Conservation (phyloP, 2,113 vertebrate species). For the Hymenochirus boettgeri region DNA sequence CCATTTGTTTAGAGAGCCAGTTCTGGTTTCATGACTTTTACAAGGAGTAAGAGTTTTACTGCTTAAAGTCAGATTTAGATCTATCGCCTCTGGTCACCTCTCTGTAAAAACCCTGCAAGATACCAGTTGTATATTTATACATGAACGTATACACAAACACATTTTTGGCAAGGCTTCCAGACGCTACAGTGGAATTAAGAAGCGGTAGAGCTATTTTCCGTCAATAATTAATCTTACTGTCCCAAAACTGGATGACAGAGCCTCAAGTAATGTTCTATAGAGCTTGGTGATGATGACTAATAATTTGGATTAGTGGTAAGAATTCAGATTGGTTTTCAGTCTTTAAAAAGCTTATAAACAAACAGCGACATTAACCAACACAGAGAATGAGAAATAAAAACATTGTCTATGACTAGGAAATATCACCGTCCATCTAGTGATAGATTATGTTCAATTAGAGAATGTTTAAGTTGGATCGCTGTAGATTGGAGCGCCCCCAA, state of each 20-base stretch:
- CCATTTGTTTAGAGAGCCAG: constrained; percentile 14
- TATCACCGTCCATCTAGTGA: neutral
- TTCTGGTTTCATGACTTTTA: constrained; percentile 33
- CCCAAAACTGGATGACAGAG: neutral
- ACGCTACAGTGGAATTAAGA: neutral
- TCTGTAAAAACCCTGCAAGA: constrained; percentile 14
- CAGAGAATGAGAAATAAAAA: neutral
- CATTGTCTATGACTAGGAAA: neutral
- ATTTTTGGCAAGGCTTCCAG: constrained; percentile 11
- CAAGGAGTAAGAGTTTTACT: constrained; percentile 27
- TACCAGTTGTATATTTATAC: constrained; percentile 33
- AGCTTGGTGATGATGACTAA: neutral
- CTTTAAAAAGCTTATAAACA: neutral
- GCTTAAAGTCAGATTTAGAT: constrained; percentile 26
- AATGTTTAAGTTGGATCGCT: constrained; percentile 6
- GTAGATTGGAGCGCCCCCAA: neutral
- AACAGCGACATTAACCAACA: neutral
- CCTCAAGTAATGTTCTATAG: neutral
- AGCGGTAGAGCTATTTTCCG: constrained; percentile 18
- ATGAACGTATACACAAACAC: constrained; percentile 10
- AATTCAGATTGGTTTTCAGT: neutral
- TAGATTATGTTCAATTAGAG: constrained; percentile 6
- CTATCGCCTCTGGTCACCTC: constrained; percentile 12
- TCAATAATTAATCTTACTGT: constrained; percentile 8
- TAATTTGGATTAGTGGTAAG: neutral